Percentiles rank a stretch among this genome's conserved stretches.
phyloP scores from a whole-genome alignment of 1,140 invertebrate species.

The Drosophila sp. region DNA sequence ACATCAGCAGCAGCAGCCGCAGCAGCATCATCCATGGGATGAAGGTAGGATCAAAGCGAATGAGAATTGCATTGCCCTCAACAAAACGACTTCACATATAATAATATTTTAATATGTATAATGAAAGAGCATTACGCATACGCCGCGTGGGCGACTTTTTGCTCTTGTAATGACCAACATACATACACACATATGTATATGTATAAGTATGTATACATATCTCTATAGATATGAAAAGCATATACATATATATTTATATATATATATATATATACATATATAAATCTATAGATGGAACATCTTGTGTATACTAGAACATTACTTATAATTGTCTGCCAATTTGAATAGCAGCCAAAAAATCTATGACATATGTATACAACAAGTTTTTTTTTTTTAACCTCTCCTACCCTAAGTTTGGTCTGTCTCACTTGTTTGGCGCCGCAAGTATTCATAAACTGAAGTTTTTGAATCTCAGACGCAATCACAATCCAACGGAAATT shows the following conservation, averaged over 20 bases:
- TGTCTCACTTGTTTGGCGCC: constrained; percentile 29
- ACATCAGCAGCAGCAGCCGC: constrained; percentile 17
- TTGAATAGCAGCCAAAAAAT: constrained; percentile 64
- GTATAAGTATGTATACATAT: neutral
- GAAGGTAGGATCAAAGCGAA: constrained; percentile 64
- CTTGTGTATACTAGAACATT: constrained; percentile 43
- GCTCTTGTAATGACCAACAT: constrained; percentile 37
- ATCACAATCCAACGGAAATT: constrained; percentile 37
- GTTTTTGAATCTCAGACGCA: constrained; percentile 22
- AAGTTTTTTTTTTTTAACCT: constrained; percentile 26
- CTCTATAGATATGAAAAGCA: constrained; percentile 1
- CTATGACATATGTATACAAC: constrained; percentile 29
- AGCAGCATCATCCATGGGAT: constrained; percentile 75
- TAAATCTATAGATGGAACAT: constrained; percentile 8
- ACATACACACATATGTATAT: constrained; percentile 37
- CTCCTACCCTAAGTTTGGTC: neutral
- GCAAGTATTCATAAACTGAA: constrained; percentile 31
- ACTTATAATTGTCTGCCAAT: constrained; percentile 60
- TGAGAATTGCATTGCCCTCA: constrained; percentile 29
- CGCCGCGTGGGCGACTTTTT: constrained; percentile 54
- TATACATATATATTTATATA: neutral
- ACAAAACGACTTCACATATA: neutral
- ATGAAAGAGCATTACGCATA: constrained; percentile 63
- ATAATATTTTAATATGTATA: constrained; percentile 9
- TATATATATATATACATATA: constrained; percentile 10